Percentiles rank a stretch among this genome's conserved stretches.
Evolutionary conservation across 2,113 vertebrate genomes (phyloP).

Genomic region (Leucoraja erinaceus): DNA sequence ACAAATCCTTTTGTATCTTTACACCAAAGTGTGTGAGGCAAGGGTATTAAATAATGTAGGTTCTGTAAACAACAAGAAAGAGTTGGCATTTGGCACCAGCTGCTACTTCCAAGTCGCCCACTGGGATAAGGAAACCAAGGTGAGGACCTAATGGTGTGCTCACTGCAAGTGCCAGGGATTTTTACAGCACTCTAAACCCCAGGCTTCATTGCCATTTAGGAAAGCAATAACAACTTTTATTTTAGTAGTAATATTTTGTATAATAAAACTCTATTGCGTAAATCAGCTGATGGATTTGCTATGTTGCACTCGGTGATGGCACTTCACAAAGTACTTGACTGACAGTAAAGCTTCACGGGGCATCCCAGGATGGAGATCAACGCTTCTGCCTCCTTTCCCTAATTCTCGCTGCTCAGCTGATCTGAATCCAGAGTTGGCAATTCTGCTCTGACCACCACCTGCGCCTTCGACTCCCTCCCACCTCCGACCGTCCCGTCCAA

Average conservation of each 20-base stretch:
- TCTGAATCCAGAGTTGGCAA: neutral
- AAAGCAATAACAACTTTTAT: neutral
- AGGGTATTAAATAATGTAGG: neutral
- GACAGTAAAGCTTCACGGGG: no score
- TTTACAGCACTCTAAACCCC: slow-evolving; percentile 5
- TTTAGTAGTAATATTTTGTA: neutral
- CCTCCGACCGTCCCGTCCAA: neutral
- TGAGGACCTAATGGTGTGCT: neutral
- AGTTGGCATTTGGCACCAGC: neutral
- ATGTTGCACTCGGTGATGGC: no score
- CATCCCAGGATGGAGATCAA: no score
- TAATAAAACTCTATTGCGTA: neutral
- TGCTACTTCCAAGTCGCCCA: neutral
- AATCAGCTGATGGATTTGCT: neutral
- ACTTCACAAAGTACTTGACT: no score
- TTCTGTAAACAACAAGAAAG: neutral
- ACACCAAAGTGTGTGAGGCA: neutral
- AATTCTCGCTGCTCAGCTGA: neutral
- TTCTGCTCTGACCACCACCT: neutral
- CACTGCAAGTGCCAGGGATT: neutral
- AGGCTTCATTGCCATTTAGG: neutral
- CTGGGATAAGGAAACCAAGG: neutral
- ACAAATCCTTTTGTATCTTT: neutral
- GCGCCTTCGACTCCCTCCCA: neutral
- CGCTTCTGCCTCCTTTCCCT: no score